phyloP scores from a whole-genome alignment of 2,888 invertebrate species.

The Himalopsyche tibetana region DNA sequence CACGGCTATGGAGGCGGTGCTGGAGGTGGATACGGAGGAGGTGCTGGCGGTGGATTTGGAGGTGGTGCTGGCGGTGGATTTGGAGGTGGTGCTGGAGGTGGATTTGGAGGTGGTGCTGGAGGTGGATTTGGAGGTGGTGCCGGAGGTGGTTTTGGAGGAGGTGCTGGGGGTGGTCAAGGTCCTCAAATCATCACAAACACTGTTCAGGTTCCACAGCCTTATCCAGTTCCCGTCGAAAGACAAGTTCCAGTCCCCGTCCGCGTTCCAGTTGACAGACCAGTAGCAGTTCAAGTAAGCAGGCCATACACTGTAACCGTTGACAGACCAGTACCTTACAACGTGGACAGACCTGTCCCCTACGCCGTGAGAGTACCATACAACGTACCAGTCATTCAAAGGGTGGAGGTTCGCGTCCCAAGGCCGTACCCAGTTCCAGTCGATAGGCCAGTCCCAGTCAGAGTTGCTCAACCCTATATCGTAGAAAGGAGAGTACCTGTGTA shows the following conservation, averaged over 20 bases:
- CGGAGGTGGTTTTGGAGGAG: constrained; percentile 1
- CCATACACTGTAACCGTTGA: constrained; percentile 9
- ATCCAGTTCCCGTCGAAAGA: constrained; percentile 70
- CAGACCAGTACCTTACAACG: constrained; percentile 59
- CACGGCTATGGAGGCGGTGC: neutral
- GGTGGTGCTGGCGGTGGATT: constrained; percentile 45
- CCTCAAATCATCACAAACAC: constrained; percentile 70
- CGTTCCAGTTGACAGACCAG: constrained; percentile 74
- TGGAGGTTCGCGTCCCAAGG: constrained; percentile 66
- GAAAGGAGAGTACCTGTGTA: constrained; percentile 75
- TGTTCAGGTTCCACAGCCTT: constrained; percentile 69
- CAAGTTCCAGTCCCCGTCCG: constrained; percentile 75
- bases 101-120: neutral
- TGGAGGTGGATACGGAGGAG: constrained; percentile 6
- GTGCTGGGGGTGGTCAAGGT: constrained; percentile 41
- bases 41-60: constrained; percentile 45
- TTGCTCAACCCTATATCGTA: constrained; percentile 66
- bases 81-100: constrained; percentile 45
- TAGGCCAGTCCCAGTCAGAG: constrained; percentile 74
- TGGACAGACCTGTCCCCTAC: constrained; percentile 62
- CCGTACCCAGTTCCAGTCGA: constrained; percentile 76
- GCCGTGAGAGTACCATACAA: constrained; percentile 60
- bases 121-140: constrained; percentile 15
- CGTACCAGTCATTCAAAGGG: constrained; percentile 61
- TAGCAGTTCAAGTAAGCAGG: constrained; percentile 37